Base-by-base conservation (phyloP, 2,888 invertebrate species). In the Meiosimyza platycephala region DNA sequence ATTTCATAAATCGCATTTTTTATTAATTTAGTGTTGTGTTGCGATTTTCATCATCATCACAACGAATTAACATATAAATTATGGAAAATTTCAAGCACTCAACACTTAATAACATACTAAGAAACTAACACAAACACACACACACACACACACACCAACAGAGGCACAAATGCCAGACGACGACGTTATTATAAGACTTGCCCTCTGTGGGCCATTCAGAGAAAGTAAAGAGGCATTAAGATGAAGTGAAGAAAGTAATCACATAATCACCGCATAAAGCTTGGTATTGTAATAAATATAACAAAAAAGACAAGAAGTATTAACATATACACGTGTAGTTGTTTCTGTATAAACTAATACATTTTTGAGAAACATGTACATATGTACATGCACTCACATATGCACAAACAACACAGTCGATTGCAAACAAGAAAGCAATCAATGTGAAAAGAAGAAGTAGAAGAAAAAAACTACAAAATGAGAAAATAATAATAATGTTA, bases 11-110 rank as follows among this genome's bases (percentile, higher is more conserved):
- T 60, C 59, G 59, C 59, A 22, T 22, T 60, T n/a, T 18, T 60
- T 60, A 60, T 60, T 28, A 60, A 60, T 60, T 60, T 12, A 60
- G 40, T 60, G 59, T 28, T 60, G 22, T 22, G 33, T 60, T 18
- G 15, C 33, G 22, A n/a, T 55, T 55, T 22, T 16, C 55, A 16
- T 16, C 55, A 16, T 18, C 11, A 60, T 22, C 15, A 12, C 59
- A 60, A 60, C 59, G 22, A 11, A 60, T 60, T 60, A 60, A 60
- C 28, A 60, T 28, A 15, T 9, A 60, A 60, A 60, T 60, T 28
- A 28, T 12, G 59, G 33, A 60, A 28, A 55, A 15, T 18, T 22
- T 18, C n/a, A 55, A 11, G 12, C 15, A 55, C 55, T 18, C 55
- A 54, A n/a, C 16, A 54, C 54, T 54, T 11, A 16, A 6, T 54